Conservation (phyloP, 1,140 invertebrate genomes). For the Platyscapa corneri region DNA sequence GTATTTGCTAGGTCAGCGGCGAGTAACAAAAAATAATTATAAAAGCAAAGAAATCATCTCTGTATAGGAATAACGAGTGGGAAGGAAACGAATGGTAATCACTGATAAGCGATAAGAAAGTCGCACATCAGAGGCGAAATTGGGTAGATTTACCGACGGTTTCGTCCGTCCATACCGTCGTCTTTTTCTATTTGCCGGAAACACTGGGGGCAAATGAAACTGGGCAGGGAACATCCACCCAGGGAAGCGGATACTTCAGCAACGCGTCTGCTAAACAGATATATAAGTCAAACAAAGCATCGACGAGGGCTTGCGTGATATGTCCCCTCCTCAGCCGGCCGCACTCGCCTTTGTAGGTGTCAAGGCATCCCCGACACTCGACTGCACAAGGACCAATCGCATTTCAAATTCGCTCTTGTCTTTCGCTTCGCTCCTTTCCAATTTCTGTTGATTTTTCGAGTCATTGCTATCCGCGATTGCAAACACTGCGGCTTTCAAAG, state of each 20-base stretch:
- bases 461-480: conserved; percentile 30
- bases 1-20: too few species aligned
- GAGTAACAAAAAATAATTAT: too few species aligned
- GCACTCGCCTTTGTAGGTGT: background rate
- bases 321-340: background rate
- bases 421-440: background rate
- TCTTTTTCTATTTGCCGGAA: background rate
- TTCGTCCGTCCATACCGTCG: too few species aligned
- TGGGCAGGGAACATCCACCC: conserved; percentile 27
- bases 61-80: too few species aligned
- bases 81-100: too few species aligned
- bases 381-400: background rate
- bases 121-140: too few species aligned
- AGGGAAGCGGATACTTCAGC: conserved; percentile 36
- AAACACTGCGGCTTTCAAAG: conserved; percentile 36
- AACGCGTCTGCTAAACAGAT: conserved; percentile 30
- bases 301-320: background rate
- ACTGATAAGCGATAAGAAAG: too few species aligned
- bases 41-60: too few species aligned
- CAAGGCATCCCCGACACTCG: background rate
- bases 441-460: conserved; percentile 47
- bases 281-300: conserved; percentile 40
- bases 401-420: background rate
- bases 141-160: too few species aligned
- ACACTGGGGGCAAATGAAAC: conserved; percentile 44